Evolutionary conservation across 2,113 vertebrate species (phyloP).

Genomic region (Prunella fulvescens): DNA sequence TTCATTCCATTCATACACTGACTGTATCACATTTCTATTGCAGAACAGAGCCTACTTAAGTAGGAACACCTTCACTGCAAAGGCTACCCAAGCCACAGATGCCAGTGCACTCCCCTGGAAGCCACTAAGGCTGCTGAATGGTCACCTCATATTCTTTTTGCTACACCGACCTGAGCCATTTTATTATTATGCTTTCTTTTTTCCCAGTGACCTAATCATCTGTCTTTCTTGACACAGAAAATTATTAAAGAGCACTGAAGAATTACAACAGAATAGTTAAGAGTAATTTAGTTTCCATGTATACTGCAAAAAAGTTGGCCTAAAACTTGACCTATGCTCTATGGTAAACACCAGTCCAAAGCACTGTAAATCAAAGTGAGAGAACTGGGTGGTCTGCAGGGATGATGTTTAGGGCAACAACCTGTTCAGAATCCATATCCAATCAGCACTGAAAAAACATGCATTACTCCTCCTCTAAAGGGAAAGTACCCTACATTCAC

Average conservation of each 20-base stretch:
- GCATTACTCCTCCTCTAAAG: not conserved
- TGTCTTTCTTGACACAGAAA: not conserved
- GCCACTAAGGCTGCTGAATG: not conserved
- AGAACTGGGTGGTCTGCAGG: not conserved
- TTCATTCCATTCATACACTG: not conserved
- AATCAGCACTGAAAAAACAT: not conserved
- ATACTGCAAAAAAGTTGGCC: not conserved
- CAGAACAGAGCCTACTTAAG: not conserved
- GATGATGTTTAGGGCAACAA: not conserved
- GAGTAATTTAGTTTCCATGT: not conserved
- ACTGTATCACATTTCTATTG: not conserved
- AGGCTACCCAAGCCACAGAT: not conserved
- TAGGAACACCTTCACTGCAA: not conserved
- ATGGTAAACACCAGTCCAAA: not conserved
- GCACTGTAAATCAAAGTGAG: not conserved
- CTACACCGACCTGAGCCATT: not conserved
- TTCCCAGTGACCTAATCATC: not conserved
- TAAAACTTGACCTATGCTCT: not conserved
- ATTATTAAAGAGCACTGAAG: not conserved
- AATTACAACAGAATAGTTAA: not conserved
- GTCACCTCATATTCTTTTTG: not conserved
- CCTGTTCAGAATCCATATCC: not conserved
- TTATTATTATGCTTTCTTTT: not conserved
- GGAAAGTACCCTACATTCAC: not conserved
- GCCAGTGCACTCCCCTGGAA: not conserved